Percentiles rank a stretch among this genome's conserved stretches.
Evolutionary conservation across 2,888 invertebrate species (phyloP).

Genomic region (Cosmorhoe ocellata): DNA sequence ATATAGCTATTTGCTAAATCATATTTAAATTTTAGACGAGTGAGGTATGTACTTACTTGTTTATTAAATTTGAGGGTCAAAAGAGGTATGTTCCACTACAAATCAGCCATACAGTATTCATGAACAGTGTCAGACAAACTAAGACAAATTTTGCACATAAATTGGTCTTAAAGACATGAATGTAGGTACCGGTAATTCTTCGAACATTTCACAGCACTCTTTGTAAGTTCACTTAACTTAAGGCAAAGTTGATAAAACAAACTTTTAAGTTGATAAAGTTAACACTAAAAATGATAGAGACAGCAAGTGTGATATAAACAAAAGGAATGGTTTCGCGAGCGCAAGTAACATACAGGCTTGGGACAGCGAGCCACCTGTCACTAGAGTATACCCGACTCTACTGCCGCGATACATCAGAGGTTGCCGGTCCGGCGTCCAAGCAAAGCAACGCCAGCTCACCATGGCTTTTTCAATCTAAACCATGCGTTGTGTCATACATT

Average conservation of each 20-base stretch:
- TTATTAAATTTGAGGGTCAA: constrained; percentile 39
- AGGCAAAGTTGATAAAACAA: constrained; percentile 36
- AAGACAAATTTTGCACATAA: constrained; percentile 71
- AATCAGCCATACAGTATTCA: constrained; percentile 57
- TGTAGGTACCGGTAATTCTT: constrained; percentile 63
- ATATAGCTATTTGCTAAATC: background rate
- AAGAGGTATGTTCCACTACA: constrained; percentile 44
- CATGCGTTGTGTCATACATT: constrained; percentile 31
- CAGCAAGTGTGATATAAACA: constrained; percentile 73
- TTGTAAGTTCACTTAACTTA: constrained; percentile 42
- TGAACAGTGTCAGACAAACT: constrained; percentile 56
- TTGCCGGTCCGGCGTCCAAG: constrained; percentile 59
- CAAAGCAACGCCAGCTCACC: constrained; percentile 53
- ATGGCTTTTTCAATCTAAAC: constrained; percentile 25
- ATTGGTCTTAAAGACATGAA: constrained; percentile 70
- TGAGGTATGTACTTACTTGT: constrained; percentile 32
- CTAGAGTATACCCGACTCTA: constrained; percentile 70
- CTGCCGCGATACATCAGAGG: constrained; percentile 61
- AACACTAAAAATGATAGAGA: constrained; percentile 44
- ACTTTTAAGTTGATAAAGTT: constrained; percentile 36
- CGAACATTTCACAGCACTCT: constrained; percentile 74
- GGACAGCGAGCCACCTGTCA: constrained; percentile 72
- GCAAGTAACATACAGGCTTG: constrained; percentile 54
- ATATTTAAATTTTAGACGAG: too few species aligned
- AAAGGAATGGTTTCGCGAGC: constrained; percentile 67